Evolutionary conservation across 2,113 vertebrate genomes (phyloP).

Genomic region (Lamprotornis superbus): DNA sequence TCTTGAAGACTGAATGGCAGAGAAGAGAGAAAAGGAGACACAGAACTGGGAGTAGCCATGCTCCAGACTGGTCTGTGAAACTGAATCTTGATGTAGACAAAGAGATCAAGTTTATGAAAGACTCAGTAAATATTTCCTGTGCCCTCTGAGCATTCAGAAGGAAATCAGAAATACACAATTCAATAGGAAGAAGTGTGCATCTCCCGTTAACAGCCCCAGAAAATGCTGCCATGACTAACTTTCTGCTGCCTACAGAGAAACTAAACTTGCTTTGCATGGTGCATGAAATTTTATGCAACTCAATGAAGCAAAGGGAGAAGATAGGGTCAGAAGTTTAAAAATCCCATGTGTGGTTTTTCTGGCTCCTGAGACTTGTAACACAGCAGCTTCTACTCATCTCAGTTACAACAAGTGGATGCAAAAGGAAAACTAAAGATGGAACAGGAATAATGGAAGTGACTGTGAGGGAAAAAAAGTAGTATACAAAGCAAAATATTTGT

Average conservation of each 20-base stretch:
- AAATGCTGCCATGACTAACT: not conserved
- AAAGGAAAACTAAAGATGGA: not conserved
- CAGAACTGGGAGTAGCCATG: not conserved
- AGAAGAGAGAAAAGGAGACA: not conserved
- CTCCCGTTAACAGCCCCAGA: not conserved
- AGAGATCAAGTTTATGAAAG: not conserved
- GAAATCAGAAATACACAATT: not conserved
- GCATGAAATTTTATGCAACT: not conserved
- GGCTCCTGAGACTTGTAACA: not conserved
- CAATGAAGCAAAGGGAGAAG: not conserved
- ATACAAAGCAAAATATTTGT: not conserved
- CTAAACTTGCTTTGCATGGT: not conserved
- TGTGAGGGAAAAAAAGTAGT: not conserved
- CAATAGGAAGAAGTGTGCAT: not conserved
- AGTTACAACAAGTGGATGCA: not conserved
- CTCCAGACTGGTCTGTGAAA: not conserved
- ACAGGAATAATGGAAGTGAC: not conserved
- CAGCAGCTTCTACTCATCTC: not conserved
- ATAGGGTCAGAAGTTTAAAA: not conserved
- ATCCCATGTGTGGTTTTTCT: not conserved
- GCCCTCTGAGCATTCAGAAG: not conserved
- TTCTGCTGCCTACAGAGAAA: not conserved
- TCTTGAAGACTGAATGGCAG: not conserved
- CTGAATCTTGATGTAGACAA: not conserved
- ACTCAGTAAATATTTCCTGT: not conserved